Evolutionary conservation across 2,888 invertebrate genomes (phyloP), one percentile per base, ranked within the genome.

Genomic region (Amiota minor): DNA sequence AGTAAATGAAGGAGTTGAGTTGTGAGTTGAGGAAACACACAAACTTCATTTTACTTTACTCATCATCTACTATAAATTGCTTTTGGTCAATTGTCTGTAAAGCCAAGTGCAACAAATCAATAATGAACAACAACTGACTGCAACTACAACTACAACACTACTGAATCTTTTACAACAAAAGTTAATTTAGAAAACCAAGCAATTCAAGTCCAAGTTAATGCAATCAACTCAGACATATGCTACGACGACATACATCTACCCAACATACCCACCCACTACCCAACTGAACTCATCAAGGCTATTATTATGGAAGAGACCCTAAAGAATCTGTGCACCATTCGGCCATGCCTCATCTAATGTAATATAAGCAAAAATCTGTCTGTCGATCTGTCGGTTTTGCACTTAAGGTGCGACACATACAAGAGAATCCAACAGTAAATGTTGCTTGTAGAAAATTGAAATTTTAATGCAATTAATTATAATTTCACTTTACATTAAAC

Each of bases 401-500:
- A 20, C 59, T 59, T 20, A 20, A 9, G 59, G 59, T 35, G 35
- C 35, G 35, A 35, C 35, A 35, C 6, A 16, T 59, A 14, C 46
- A 3, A 55, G 55, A 20, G 23, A 61, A 61, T 23, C 8, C 61
- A 61, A 18, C 9, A 35, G 35, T 35, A 35, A 35, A 35, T 59
- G 16, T 20, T 20, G 11, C 18, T 20, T 59, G 59, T 16, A 73
- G 74, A 75, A 84, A 84, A 84, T 84, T 81, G 86, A 86, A 86
- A 83, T 79, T 83, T 75, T 86, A 83, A 83, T 86, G 81, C 71
- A 86, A 83, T 85, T 85, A 83, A 83, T 83, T 83, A 85, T 75
- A 77, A 77, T 84, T 82, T 82, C 85, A 84, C 84, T 85, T 83
- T 82, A 79, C 75, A 74, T 68, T 68, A 68, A 68, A 68, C 67